These are phyloP conservation scores for Plutomurus gul DNA, from an alignment of 1,140 invertebrate genomes.

Conservation along the genomic window DNA sequence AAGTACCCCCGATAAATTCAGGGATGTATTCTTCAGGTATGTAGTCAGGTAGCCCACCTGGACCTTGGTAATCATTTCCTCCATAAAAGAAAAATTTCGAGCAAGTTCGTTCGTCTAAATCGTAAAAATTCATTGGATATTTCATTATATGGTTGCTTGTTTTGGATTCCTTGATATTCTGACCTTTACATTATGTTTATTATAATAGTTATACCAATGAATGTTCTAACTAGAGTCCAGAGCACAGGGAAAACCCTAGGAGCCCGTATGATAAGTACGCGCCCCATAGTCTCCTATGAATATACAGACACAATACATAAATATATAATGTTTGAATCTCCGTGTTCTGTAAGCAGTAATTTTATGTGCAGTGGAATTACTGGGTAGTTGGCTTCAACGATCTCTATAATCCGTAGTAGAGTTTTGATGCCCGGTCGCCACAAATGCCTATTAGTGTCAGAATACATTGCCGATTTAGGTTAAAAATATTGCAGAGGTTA, in stretches of 20 bases:
- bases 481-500: too few species aligned
- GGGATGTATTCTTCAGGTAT: constrained; percentile 85
- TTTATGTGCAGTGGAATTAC: too few species aligned
- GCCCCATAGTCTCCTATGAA: constrained; percentile 91
- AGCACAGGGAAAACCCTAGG: constrained; percentile 92
- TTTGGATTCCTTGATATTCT: too few species aligned
- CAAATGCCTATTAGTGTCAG: too few species aligned
- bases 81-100: constrained; percentile 93
- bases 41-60: constrained; percentile 81
- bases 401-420: constrained; percentile 89
- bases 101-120: constrained; percentile 87
- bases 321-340: too few species aligned
- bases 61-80: constrained; percentile 72
- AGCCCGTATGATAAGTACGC: constrained; percentile 81
- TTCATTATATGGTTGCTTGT: too few species aligned
- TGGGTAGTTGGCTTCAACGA: constrained; percentile 95
- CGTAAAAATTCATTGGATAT: constrained; percentile 2
- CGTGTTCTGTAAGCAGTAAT: too few species aligned
- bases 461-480: too few species aligned
- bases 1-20: constrained; percentile 87
- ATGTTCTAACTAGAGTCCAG: constrained; percentile 96
- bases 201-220: constrained; percentile 72
- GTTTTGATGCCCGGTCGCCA: constrained; percentile 71
- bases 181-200: too few species aligned
- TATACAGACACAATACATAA: too few species aligned